phyloP scores from a whole-genome alignment of 2,113 vertebrate genomes.

The Riparia riparia region DNA sequence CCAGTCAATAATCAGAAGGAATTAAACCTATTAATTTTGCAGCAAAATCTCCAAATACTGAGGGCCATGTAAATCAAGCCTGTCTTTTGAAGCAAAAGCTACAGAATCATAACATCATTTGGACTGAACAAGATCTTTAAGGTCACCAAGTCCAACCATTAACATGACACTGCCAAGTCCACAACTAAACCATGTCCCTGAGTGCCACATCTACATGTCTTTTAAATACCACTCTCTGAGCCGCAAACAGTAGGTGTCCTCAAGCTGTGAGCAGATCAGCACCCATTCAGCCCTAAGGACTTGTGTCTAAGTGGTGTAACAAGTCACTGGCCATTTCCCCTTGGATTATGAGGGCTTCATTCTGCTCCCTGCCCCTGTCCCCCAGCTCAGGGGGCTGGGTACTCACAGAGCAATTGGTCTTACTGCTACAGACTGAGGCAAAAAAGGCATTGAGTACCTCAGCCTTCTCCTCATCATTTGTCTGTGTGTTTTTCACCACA shows the following conservation, averaged over 20 bases:
- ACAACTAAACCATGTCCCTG: too few species aligned
- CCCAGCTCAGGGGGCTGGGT: neutral
- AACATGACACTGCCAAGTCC: neutral
- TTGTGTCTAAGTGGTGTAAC: neutral
- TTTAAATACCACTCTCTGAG: neutral
- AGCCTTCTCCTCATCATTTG: neutral
- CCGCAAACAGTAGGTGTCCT: too few species aligned
- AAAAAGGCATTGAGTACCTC: neutral
- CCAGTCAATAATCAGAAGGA: neutral
- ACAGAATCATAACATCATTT: neutral
- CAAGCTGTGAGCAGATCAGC: neutral
- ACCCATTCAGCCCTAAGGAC: rapidly evolving
- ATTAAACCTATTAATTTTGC: neutral
- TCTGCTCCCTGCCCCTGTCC: neutral
- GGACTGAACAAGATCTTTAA: neutral
- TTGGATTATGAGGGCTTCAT: neutral
- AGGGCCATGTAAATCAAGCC: neutral
- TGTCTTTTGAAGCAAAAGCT: neutral
- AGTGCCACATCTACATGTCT: too few species aligned
- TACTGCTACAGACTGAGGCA: neutral
- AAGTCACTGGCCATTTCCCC: neutral
- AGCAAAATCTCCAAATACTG: neutral
- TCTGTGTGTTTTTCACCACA: neutral
- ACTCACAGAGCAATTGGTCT: neutral
- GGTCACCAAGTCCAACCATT: neutral